Conservation (phyloP, 2,113 vertebrate species). For the Chlorodrepanis virens region DNA sequence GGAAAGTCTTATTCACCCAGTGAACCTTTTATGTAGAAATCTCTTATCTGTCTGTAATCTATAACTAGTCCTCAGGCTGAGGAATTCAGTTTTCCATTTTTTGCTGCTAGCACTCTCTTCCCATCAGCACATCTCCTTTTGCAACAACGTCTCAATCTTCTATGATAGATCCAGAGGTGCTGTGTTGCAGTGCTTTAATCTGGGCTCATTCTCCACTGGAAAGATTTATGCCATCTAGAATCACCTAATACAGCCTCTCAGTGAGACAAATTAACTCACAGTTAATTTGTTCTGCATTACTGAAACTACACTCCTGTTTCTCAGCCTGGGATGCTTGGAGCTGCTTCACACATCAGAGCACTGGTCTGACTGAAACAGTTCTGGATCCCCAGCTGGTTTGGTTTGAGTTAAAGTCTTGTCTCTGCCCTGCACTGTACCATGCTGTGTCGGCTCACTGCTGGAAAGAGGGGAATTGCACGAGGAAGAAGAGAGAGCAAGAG, state of each 20-base stretch:
- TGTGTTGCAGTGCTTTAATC: neutral
- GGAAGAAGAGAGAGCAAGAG: neutral
- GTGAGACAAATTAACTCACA: neutral
- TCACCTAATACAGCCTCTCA: fast-evolving
- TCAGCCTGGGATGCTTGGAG: neutral
- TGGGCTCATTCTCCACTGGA: neutral
- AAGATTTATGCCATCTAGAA: neutral
- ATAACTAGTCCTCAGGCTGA: neutral
- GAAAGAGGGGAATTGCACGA: neutral
- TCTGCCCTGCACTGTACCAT: neutral
- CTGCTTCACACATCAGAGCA: neutral
- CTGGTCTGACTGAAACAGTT: neutral
- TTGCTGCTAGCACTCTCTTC: neutral
- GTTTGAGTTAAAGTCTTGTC: neutral
- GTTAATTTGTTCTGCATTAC: neutral
- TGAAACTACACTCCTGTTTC: neutral
- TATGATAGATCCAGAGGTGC: fast-evolving
- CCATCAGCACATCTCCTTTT: neutral
- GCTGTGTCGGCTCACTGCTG: neutral
- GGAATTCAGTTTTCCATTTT: neutral
- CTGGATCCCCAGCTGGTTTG: neutral
- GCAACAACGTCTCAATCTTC: fast-evolving
- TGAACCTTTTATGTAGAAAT: neutral
- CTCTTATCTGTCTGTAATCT: neutral
- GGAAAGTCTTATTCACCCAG: neutral